Evolutionary conservation across 2,888 invertebrate genomes (phyloP).

Genomic region (Hypsopygia costalis): DNA sequence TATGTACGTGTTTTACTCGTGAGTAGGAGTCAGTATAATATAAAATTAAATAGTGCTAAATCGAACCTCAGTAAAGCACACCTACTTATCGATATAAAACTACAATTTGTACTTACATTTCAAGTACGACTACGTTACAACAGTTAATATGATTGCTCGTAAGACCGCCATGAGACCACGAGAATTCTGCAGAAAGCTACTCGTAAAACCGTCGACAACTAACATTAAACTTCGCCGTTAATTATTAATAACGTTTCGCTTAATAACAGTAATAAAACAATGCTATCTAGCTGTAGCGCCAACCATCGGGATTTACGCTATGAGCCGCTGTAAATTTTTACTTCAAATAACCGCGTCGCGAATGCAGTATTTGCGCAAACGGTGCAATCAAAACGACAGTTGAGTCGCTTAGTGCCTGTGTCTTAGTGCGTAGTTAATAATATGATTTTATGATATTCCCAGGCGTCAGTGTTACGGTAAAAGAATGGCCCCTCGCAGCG

Average conservation of each 20-base stretch:
- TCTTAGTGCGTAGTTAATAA: slow-evolving; percentile 43
- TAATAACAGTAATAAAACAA: slow-evolving; percentile 20
- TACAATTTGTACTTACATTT: too few relatives aligned
- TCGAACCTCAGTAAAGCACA: neutral
- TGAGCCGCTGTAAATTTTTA: neutral
- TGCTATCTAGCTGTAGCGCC: slow-evolving; percentile 12
- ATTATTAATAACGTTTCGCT: slow-evolving; percentile 17
- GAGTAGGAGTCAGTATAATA: too few relatives aligned
- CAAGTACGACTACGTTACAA: neutral
- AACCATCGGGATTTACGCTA: neutral
- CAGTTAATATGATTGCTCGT: slow-evolving; percentile 1
- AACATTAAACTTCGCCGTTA: slow-evolving; percentile 16
- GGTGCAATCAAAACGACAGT: slow-evolving; percentile 11
- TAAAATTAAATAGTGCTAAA: too few relatives aligned
- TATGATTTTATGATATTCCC: slow-evolving; percentile 54
- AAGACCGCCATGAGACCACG: neutral
- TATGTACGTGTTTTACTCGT: too few relatives aligned
- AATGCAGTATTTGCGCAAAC: neutral
- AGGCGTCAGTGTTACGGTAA: slow-evolving; percentile 47
- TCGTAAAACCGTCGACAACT: slow-evolving; percentile 15
- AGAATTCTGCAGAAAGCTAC: slow-evolving; percentile 11
- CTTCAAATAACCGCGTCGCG: neutral
- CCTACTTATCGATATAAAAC: neutral
- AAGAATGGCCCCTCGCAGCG: slow-evolving; percentile 59
- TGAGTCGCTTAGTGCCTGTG: slow-evolving; percentile 18